phyloP scores from a whole-genome alignment of 1,140 invertebrate genomes.

The Glomeris maerens region DNA sequence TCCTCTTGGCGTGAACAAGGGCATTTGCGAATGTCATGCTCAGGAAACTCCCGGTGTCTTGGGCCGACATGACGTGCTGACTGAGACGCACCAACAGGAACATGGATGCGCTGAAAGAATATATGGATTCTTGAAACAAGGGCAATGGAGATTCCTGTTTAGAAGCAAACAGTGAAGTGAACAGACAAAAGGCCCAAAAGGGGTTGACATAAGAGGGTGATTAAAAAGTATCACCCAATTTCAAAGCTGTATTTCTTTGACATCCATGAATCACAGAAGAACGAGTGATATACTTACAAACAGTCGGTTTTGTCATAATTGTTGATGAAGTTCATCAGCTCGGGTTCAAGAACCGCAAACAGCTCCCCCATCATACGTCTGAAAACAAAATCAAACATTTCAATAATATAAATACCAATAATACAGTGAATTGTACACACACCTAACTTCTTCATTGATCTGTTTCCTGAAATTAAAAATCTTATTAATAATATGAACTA shows the following conservation, averaged over 20 bases:
- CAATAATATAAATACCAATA: too few relatives aligned
- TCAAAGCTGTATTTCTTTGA: too few relatives aligned
- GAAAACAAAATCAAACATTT: too few relatives aligned
- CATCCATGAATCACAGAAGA: too few relatives aligned
- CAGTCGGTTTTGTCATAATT: slow-evolving; percentile 75
- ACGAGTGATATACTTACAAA: too few relatives aligned
- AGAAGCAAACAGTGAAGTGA: too few relatives aligned
- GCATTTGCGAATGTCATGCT: slow-evolving; percentile 76
- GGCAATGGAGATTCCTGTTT: too few relatives aligned
- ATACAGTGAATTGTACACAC: too few relatives aligned
- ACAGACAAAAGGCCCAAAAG: too few relatives aligned
- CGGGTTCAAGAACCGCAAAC: slow-evolving; percentile 69
- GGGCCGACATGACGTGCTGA: slow-evolving; percentile 75
- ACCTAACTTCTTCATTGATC: slow-evolving; percentile 29
- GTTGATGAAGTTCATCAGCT: slow-evolving; percentile 67
- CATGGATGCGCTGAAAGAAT: slow-evolving; percentile 64
- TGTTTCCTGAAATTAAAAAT: slow-evolving; percentile 22
- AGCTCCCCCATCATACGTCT: slow-evolving; percentile 63
- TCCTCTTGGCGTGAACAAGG: slow-evolving; percentile 83
- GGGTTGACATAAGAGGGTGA: too few relatives aligned
- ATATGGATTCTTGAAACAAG: too few relatives aligned
- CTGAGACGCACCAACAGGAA: slow-evolving; percentile 76
- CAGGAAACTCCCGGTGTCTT: slow-evolving; percentile 80
- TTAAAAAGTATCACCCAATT: too few relatives aligned
- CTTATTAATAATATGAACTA: neutral